Evolutionary conservation across 2,113 vertebrate species (phyloP).

Genomic region (Fukomys damarensis): DNA sequence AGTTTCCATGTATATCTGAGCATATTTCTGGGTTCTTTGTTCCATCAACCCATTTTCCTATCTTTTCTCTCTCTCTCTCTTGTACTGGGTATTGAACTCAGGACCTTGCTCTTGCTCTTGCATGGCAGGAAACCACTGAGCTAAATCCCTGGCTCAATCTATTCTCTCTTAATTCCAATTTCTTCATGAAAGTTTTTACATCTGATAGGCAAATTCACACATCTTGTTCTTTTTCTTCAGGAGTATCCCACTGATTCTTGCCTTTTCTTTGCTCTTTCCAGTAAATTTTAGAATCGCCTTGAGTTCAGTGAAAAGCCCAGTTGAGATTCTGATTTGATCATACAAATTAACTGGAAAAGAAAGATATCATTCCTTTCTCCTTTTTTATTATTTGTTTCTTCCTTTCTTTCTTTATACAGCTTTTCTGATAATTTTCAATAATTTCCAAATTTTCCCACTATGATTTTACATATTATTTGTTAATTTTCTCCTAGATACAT

Average conservation of each 20-base stretch:
- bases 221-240: neutral
- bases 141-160: too few relatives aligned
- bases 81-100: too few relatives aligned
- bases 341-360: neutral
- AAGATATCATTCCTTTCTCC: neutral
- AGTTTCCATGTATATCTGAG: neutral
- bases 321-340: neutral
- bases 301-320: neutral
- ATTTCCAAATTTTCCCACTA: neutral
- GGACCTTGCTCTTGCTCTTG: too few relatives aligned
- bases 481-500: neutral
- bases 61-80: too few relatives aligned
- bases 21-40: neutral
- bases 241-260: neutral
- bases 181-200: neutral
- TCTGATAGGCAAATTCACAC: neutral
- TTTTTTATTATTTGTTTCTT: neutral
- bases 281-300: neutral
- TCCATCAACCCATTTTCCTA: neutral
- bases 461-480: neutral
- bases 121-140: too few relatives aligned
- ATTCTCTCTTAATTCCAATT: neutral
- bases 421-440: neutral
- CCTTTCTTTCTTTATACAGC: neutral
- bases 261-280: neutral